These are phyloP conservation scores for Thaumatotibia leucotreta DNA, from an alignment of 1,140 invertebrate species.

Conservation along the genomic window DNA sequence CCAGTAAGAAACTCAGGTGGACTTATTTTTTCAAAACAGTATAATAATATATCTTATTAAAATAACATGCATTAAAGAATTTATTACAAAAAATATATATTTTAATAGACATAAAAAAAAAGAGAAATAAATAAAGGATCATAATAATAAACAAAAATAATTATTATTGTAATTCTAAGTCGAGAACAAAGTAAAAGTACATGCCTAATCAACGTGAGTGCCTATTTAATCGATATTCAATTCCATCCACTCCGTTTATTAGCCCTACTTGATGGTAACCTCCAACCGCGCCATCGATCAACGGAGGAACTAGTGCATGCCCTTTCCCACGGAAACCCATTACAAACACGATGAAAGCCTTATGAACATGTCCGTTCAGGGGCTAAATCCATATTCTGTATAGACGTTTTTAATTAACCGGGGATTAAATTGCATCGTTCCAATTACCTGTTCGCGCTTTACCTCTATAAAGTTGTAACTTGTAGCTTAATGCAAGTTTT, in stretches of 20 bases:
- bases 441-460: too few relatives aligned
- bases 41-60: too few relatives aligned
- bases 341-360: not conserved
- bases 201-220: constrained; percentile 26
- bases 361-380: not conserved
- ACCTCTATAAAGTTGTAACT: too few relatives aligned
- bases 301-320: not conserved
- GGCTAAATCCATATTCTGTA: constrained; percentile 34
- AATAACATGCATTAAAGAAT: too few relatives aligned
- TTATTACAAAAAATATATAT: too few relatives aligned
- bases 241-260: constrained; percentile 17
- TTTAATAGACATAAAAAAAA: too few relatives aligned
- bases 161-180: not conserved
- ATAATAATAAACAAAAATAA: too few relatives aligned
- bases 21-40: too few relatives aligned
- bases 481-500: too few relatives aligned
- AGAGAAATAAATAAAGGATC: too few relatives aligned
- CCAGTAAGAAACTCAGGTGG: too few relatives aligned
- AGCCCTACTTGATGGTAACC: not conserved
- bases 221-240: constrained; percentile 17
- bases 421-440: not conserved
- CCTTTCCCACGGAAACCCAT: not conserved
- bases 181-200: not conserved
- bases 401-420: not conserved
- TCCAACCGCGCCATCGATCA: not conserved